Percentiles rank a stretch among this genome's conserved stretches.
phyloP scores from a whole-genome alignment of 1,140 invertebrate species.

The Drosophila parabipectinata region DNA sequence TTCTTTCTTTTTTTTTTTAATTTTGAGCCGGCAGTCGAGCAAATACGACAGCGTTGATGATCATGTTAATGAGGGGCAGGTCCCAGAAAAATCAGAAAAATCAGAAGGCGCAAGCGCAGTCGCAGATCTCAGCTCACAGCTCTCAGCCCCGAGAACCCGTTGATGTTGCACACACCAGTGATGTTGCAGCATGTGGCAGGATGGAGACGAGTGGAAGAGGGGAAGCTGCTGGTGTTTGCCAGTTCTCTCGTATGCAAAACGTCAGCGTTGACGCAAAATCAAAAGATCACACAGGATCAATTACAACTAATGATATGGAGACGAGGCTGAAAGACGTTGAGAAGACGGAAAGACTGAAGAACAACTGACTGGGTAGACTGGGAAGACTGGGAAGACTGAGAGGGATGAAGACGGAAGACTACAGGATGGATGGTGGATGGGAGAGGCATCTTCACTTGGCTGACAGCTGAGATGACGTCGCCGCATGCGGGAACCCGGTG shows the following conservation, averaged over 20 bases:
- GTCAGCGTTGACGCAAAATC: slow-evolving; percentile 79
- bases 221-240: slow-evolving; percentile 63
- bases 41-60: slow-evolving; percentile 82
- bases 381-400: neutral
- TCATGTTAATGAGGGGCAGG: slow-evolving; percentile 80
- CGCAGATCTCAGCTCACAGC: neutral
- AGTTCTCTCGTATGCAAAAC: slow-evolving; percentile 53
- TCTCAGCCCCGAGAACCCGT: slow-evolving; percentile 19
- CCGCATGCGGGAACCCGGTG: slow-evolving; percentile 68
- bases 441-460: slow-evolving; percentile 51
- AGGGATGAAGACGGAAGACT: slow-evolving; percentile 2
- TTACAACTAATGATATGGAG: slow-evolving; percentile 82
- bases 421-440: slow-evolving; percentile 20
- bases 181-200: slow-evolving; percentile 11
- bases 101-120: neutral
- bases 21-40: slow-evolving; percentile 71
- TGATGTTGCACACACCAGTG: slow-evolving; percentile 16
- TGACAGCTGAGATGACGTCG: slow-evolving; percentile 48
- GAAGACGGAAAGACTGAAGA: neutral
- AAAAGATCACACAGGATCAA: slow-evolving; percentile 82
- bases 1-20: slow-evolving; percentile 16
- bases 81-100: slow-evolving; percentile 13
- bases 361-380: neutral
- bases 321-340: slow-evolving; percentile 17
- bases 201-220: neutral